Conservation (phyloP, 1,140 invertebrate genomes). For the Zophobas morio region DNA sequence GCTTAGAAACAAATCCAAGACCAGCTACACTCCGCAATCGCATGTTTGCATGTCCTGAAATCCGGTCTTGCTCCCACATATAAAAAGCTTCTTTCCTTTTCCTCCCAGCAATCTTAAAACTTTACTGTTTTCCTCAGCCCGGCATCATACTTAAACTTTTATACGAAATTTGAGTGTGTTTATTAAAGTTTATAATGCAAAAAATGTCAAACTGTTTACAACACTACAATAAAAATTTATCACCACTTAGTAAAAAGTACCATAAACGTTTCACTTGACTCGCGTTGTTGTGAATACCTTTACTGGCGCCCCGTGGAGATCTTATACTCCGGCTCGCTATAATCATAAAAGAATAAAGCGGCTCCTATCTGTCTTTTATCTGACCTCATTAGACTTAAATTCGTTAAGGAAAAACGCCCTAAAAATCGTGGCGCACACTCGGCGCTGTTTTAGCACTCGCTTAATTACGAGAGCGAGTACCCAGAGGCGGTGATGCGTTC, state of each 20-base stretch:
- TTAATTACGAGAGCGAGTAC: not conserved
- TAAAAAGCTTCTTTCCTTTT: no score
- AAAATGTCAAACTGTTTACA: conserved; percentile 38
- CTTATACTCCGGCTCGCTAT: conserved; percentile 15
- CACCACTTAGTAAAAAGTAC: conserved; percentile 40
- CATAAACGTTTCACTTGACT: conserved; percentile 35
- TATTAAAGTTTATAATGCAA: conserved; percentile 38
- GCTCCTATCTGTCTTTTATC: conserved; percentile 33
- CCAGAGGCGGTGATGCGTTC: not conserved
- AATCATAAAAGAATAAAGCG: conserved; percentile 37
- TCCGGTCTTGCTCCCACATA: no score
- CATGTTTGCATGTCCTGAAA: no score
- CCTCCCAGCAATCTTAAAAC: not conserved
- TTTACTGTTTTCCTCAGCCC: conserved; percentile 31
- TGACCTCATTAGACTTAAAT: conserved; percentile 29
- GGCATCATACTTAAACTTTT: conserved; percentile 22
- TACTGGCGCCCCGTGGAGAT: conserved; percentile 30
- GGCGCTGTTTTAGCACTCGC: not conserved
- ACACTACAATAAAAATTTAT: conserved; percentile 40
- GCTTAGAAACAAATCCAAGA: no score
- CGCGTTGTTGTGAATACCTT: conserved; percentile 35
- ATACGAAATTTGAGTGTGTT: conserved; percentile 31
- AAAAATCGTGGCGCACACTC: not conserved
- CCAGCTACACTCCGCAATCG: no score
- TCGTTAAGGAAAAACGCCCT: not conserved